These are phyloP conservation scores for Nannoperca obscura DNA, from an alignment of 2,797 vertebrate species.

Conservation along the genomic window DNA sequence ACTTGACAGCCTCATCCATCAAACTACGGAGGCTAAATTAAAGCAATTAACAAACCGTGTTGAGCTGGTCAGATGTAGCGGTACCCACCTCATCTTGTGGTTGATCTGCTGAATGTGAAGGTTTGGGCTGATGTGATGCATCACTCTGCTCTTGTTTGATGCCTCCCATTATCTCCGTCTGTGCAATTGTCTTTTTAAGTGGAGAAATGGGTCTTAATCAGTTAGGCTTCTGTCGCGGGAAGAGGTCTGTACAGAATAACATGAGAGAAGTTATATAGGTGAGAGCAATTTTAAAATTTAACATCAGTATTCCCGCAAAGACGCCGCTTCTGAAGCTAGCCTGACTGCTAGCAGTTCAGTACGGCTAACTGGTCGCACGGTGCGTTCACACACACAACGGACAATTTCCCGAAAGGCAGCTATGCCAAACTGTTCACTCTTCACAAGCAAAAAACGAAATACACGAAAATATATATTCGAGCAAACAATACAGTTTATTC, in stretches of 20 bases:
- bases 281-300: background rate
- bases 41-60: background rate
- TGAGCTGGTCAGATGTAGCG: background rate
- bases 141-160: slow-evolving; percentile 95
- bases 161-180: slow-evolving; percentile 84
- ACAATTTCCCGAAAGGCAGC: slow-evolving; percentile 33
- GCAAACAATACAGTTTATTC: background rate
- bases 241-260: background rate
- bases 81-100: slow-evolving; percentile 90
- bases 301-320: background rate
- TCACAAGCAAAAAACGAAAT: background rate
- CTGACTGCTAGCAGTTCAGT: slow-evolving; percentile 59
- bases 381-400: slow-evolving; percentile 17
- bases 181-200: background rate
- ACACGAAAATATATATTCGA: background rate
- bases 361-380: slow-evolving; percentile 51
- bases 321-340: slow-evolving; percentile 51
- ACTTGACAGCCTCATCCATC: background rate
- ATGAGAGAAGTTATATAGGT: background rate
- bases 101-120: slow-evolving; percentile 73
- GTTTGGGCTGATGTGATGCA: slow-evolving; percentile 75
- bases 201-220: background rate
- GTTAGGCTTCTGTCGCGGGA: background rate
- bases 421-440: background rate
- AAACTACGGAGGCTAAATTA: background rate